phyloP scores from a whole-genome alignment of 2,888 invertebrate genomes.

The Sabellastarte sp. region DNA sequence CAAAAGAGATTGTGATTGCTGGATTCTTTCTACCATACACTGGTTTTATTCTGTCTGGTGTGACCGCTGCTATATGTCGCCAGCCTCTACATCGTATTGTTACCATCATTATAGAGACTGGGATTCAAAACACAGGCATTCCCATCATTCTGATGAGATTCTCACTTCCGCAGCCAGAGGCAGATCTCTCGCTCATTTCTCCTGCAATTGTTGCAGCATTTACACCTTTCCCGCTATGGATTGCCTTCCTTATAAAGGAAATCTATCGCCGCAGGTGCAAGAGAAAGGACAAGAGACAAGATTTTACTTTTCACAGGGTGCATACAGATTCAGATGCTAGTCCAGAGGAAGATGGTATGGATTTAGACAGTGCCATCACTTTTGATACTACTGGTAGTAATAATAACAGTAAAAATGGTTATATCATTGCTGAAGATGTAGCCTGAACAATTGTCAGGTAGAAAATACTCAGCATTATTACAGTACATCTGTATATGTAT shows the following conservation, averaged over 20 bases:
- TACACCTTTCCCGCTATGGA: slow-evolving; percentile 31
- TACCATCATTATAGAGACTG: slow-evolving; percentile 81
- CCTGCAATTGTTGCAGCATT: slow-evolving; percentile 35
- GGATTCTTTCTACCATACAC: slow-evolving; percentile 50
- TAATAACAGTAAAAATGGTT: too few species aligned
- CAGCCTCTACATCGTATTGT: slow-evolving; percentile 43
- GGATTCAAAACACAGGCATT: slow-evolving; percentile 90
- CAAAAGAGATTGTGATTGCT: too few species aligned
- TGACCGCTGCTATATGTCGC: slow-evolving; percentile 36
- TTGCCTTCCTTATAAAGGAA: too few species aligned
- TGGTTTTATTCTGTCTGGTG: slow-evolving; percentile 47
- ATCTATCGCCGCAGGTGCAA: too few species aligned
- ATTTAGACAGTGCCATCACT: neutral
- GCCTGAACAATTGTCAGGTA: too few species aligned
- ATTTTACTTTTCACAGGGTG: too few species aligned
- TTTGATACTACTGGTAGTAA: too few species aligned
- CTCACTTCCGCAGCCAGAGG: slow-evolving; percentile 79
- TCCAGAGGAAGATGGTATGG: neutral
- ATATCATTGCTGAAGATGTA: too few species aligned
- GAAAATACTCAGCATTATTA: too few species aligned
- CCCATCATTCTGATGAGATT: slow-evolving; percentile 83
- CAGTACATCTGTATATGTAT: too few species aligned
- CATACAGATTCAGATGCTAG: neutral
- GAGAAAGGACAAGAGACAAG: too few species aligned
- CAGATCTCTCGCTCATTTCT: slow-evolving; percentile 75